phyloP scores from a whole-genome alignment of 2,888 invertebrate species.

The Carterocephalus palaemon region DNA sequence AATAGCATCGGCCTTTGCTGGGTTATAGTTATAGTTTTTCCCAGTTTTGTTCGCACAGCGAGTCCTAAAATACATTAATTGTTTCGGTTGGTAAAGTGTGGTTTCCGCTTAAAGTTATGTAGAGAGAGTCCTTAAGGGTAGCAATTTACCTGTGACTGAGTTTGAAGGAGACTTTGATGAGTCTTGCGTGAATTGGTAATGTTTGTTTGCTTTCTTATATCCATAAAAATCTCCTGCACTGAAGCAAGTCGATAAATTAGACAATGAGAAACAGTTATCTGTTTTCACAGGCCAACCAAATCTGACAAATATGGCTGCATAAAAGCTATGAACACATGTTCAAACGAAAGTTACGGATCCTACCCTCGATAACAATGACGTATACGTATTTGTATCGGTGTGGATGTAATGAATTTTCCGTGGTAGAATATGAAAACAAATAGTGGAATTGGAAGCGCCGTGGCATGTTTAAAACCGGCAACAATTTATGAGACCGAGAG shows the following conservation, averaged over 20 bases:
- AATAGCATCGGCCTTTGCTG: too few relatives aligned
- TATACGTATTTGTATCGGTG: constrained; percentile 30
- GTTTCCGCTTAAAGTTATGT: too few relatives aligned
- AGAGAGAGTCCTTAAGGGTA: too few relatives aligned
- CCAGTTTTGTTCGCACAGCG: too few relatives aligned
- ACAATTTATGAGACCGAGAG: constrained; percentile 63
- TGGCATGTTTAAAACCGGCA: constrained; percentile 56
- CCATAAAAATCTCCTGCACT: neutral
- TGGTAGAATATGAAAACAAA: constrained; percentile 61
- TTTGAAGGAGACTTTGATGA: too few relatives aligned
- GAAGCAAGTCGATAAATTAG: too few relatives aligned
- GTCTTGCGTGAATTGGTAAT: too few relatives aligned
- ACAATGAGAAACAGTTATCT: neutral
- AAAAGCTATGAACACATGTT: constrained; percentile 14
- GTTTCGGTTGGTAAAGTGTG: too few relatives aligned
- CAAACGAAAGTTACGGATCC: constrained; percentile 21
- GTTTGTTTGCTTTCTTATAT: too few relatives aligned
- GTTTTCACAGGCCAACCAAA: neutral
- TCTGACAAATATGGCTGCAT: constrained; percentile 1
- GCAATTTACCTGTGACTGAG: too few relatives aligned
- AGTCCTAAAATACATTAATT: too few relatives aligned
- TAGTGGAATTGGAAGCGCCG: constrained; percentile 32
- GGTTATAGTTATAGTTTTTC: too few relatives aligned
- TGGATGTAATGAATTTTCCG: constrained; percentile 42
- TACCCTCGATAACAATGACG: constrained; percentile 22